A percentile compares a stretch with the other conserved stretches of the same genome.
These are phyloP conservation scores for Burhinus bistriatus DNA, from an alignment of 2,113 vertebrate species.

Conservation along the genomic window DNA sequence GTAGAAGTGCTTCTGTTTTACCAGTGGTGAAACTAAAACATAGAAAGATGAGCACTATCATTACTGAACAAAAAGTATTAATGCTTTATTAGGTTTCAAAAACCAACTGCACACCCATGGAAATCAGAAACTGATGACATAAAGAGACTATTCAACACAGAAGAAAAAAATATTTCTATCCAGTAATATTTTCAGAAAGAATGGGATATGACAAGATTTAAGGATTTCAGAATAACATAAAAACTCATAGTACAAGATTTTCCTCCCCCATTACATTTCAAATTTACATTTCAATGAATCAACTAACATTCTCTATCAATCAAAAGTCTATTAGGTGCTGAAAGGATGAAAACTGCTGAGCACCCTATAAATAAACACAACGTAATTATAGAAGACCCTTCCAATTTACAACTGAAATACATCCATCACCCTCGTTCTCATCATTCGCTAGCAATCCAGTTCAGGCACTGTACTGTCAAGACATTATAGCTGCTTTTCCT, in stretches of 20 bases:
- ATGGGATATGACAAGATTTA: background rate
- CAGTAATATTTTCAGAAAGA: background rate
- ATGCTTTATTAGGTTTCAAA: background rate
- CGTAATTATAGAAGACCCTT: background rate
- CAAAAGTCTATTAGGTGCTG: background rate
- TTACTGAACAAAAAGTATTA: background rate
- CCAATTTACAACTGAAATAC: background rate
- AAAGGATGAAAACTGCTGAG: background rate
- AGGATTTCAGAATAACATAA: background rate
- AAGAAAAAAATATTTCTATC: background rate
- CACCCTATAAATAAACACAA: background rate
- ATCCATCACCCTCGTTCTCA: background rate
- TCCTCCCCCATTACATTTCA: background rate
- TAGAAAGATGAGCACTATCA: background rate
- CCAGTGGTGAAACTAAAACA: background rate
- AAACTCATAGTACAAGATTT: background rate
- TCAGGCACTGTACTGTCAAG: background rate
- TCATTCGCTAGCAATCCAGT: background rate
- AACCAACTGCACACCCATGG: background rate
- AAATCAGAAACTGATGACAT: background rate
- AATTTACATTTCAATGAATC: background rate
- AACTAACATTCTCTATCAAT: background rate
- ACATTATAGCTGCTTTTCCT: background rate
- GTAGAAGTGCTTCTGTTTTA: background rate
- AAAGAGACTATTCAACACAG: background rate